These are phyloP conservation scores for Enhydra lutris DNA, from an alignment of 2,113 vertebrate species.

Conservation along the genomic window DNA sequence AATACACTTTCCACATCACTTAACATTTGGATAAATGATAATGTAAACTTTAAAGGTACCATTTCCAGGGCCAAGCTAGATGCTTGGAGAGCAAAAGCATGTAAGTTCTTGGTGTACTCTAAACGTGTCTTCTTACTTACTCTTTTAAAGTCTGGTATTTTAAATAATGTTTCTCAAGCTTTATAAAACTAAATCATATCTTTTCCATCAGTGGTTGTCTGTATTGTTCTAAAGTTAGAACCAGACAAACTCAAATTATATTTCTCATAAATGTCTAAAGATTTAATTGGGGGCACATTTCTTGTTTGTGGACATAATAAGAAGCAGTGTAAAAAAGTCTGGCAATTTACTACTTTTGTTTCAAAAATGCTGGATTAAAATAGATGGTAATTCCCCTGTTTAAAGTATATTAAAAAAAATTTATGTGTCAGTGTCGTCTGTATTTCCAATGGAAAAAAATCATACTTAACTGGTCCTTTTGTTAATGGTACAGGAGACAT, in stretches of 20 bases:
- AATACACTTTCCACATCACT: neutral
- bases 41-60: neutral
- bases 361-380: conserved; percentile 76
- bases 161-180: neutral
- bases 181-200: conserved; percentile 2
- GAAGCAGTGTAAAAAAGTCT: conserved; percentile 75
- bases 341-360: conserved; percentile 55
- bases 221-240: conserved; percentile 15
- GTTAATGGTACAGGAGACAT: neutral
- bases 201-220: conserved; percentile 17
- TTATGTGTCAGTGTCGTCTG: neutral
- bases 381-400: conserved; percentile 74
- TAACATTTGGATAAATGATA: neutral
- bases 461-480: neutral
- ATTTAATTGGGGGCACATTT: conserved; percentile 76
- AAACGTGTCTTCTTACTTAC: conserved; percentile 15
- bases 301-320: conserved; percentile 78
- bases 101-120: neutral
- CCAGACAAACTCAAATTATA: conserved; percentile 54
- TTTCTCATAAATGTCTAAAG: conserved; percentile 77
- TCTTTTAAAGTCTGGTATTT: conserved; percentile 40
- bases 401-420: conserved; percentile 71
- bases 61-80: neutral
- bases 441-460: neutral
- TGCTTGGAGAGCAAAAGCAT: neutral